Evolutionary conservation across 1,140 invertebrate species (phyloP), one percentile per base, ranked within the genome.

Genomic region (Psilanteris sp.): DNA sequence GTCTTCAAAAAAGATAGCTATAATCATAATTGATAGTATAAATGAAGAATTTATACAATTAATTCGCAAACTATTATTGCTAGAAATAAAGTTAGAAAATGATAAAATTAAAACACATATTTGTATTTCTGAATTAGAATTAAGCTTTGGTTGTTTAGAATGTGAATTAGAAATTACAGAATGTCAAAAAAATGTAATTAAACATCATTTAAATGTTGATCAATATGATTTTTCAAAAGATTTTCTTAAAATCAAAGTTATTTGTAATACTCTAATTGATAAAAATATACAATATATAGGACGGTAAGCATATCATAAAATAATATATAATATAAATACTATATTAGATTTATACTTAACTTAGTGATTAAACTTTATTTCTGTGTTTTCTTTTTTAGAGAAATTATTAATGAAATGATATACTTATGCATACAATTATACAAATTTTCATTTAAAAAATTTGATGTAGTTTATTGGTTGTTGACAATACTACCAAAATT

Each of bases 121-220:
- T 8, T 10, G 31, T 4, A 15, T 72, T 41, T 32, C 9, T 3
- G 11, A 34, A 4, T 4, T 64, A 1, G 57, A 62, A 48, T 9
- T 67, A 10, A 5, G 37, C 7, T 75, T 67, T 24, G 46, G 46
- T n/a, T 62, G 61, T 43, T 24, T 75, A 8, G 44, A 62, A 48
- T 26, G 8, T 46, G 15, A 10, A 37, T 27, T 3, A 7, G 36
- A 13, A 10, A 24, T 54, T 0, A 29, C 11, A 9, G 10, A 34
- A 5, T 31, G 54, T 0, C 71, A 74, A 11, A 16, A 29, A 9
- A 24, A 4, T 3, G 6, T 61, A 0, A 11, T 61, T 0, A 43
- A 16, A 7, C 6, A 61, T 10, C 4, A 39, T 44, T 54, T 74
- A 9, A 32, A 46, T 54, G 1, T 6, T 13, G 7, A 5, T 4